These are phyloP conservation scores for Neoaliturus tenellus DNA, from an alignment of 2,888 invertebrate species.

Conservation along the genomic window DNA sequence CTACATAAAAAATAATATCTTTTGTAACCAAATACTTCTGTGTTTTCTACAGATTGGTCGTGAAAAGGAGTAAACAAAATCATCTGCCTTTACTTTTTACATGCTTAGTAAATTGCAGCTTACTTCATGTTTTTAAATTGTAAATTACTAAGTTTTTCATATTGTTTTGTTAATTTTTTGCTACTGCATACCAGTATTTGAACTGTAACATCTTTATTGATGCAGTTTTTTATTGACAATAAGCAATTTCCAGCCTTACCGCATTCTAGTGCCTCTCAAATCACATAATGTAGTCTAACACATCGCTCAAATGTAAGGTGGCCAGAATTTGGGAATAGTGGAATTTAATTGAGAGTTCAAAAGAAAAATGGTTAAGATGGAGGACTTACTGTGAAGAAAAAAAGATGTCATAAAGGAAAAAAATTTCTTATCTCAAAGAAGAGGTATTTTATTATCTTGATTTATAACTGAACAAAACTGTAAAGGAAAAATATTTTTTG, in stretches of 20 bases:
- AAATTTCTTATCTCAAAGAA: too few species aligned
- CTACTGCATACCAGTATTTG: neutral
- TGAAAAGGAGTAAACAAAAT: neutral
- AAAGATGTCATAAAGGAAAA: neutral
- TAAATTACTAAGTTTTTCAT: neutral
- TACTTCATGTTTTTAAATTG: neutral
- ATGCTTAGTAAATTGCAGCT: neutral
- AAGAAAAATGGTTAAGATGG: neutral
- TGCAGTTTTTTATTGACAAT: neutral
- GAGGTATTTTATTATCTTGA: too few species aligned
- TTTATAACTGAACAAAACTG: too few species aligned
- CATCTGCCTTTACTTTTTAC: neutral
- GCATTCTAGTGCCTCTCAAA: neutral
- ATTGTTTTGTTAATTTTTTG: neutral
- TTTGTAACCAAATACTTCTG: too few species aligned
- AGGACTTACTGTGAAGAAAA: neutral
- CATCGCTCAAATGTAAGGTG: too few species aligned
- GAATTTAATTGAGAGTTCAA: too few species aligned
- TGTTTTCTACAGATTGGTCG: neutral
- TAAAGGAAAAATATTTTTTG: too few species aligned
- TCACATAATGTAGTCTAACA: too few species aligned
- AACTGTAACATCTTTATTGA: neutral
- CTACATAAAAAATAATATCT: too few species aligned
- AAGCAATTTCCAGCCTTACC: slow-evolving; percentile 10
- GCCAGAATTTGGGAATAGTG: too few species aligned